These are phyloP conservation scores for Agrotis segetum DNA, from an alignment of 2,888 invertebrate species.

Conservation along the genomic window DNA sequence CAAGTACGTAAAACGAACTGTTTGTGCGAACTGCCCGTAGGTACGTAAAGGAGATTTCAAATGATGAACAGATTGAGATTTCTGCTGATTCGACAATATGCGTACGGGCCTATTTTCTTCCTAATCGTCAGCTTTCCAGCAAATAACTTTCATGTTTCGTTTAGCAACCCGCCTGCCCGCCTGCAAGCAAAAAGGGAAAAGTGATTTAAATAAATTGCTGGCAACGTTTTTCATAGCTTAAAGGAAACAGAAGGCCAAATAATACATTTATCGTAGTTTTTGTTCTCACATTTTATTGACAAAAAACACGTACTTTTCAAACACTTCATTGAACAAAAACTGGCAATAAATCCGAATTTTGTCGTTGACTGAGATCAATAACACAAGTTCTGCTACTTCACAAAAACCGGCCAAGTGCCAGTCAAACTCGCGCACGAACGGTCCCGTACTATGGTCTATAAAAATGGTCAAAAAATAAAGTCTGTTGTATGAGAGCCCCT, in stretches of 20 bases:
- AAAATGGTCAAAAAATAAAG: too few species aligned
- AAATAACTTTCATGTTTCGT: background rate
- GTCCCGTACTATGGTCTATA: too few species aligned
- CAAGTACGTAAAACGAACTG: too few species aligned
- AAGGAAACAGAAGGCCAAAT: background rate
- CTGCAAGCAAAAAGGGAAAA: too few species aligned
- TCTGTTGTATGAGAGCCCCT: too few species aligned
- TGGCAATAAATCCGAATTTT: slow-evolving; percentile 2
- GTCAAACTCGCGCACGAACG: too few species aligned
- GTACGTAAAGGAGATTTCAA: too few species aligned
- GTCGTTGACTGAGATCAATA: slow-evolving; percentile 11
- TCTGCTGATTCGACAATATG: background rate
- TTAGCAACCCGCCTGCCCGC: background rate
- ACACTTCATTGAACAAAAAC: slow-evolving; percentile 39
- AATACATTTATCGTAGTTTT: slow-evolving; percentile 2
- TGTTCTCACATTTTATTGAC: background rate
- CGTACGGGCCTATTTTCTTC: background rate
- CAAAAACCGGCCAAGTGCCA: too few species aligned
- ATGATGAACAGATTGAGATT: too few species aligned
- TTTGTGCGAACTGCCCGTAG: too few species aligned
- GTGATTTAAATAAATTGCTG: background rate
- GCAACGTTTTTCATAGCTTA: background rate
- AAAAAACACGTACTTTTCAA: slow-evolving; percentile 20
- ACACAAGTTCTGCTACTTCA: background rate
- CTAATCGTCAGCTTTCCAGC: background rate